These are phyloP conservation scores for Tiphia femorata DNA, from an alignment of 2,888 invertebrate species.

Conservation along the genomic window DNA sequence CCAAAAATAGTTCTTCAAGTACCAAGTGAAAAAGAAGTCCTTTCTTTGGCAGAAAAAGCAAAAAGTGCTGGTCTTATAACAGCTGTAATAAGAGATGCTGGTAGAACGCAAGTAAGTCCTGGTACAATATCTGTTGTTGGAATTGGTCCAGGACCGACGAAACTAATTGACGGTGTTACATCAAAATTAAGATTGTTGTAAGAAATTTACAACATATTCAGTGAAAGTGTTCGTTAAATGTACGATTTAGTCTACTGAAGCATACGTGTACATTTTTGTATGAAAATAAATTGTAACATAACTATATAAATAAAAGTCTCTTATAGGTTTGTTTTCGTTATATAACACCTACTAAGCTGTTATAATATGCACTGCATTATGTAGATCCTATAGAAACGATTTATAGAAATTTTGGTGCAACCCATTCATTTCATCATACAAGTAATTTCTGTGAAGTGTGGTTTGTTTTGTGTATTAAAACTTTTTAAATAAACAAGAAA, in stretches of 20 bases:
- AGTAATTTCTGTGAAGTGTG: no score
- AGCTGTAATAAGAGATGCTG: slow-evolving; percentile 74
- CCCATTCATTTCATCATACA: no score
- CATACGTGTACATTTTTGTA: not conserved
- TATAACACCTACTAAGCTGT: no score
- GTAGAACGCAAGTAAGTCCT: slow-evolving; percentile 77
- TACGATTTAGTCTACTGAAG: not conserved
- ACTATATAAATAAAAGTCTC: not conserved
- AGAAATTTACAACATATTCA: no score
- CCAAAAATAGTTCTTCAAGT: slow-evolving; percentile 81
- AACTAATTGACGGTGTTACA: slow-evolving; percentile 75
- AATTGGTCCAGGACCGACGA: slow-evolving; percentile 77
- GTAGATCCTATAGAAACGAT: no score
- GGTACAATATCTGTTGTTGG: slow-evolving; percentile 81
- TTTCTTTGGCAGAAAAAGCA: slow-evolving; percentile 71
- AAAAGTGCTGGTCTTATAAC: slow-evolving; percentile 71
- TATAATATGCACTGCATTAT: no score
- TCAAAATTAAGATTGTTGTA: slow-evolving; percentile 76
- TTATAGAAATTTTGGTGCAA: no score
- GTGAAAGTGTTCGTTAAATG: not conserved
- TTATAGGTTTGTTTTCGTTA: not conserved
- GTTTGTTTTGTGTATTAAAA: no score
- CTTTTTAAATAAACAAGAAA: no score
- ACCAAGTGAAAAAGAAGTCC: slow-evolving; percentile 71
- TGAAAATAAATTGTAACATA: not conserved